phyloP scores from a whole-genome alignment of 2,797 vertebrate genomes.

The Hafferia zeledoni region DNA sequence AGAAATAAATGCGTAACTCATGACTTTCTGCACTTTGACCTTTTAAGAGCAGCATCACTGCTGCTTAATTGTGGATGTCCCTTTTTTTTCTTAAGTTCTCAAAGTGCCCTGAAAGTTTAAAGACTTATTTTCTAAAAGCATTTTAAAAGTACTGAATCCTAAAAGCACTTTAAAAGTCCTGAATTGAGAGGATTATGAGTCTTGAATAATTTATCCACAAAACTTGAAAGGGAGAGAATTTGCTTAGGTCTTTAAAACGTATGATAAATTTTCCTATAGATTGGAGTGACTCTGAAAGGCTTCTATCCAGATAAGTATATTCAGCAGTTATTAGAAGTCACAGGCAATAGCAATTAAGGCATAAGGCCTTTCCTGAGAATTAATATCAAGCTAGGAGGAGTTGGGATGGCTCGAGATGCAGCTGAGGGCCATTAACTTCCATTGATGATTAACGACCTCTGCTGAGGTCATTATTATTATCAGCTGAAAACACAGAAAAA shows the following conservation, averaged over 20 bases:
- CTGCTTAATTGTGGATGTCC: not conserved
- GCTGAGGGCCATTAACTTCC: constrained; percentile 27
- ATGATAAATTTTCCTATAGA: not conserved
- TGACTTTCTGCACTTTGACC: not conserved
- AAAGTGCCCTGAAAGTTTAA: not conserved
- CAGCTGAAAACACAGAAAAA: constrained; percentile 21
- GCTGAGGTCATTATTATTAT: constrained; percentile 24
- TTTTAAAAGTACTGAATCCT: not conserved
- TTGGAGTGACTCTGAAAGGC: not conserved
- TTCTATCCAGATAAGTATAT: not conserved
- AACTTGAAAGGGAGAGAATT: constrained; percentile 24
- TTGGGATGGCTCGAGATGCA: constrained; percentile 18
- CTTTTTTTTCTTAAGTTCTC: not conserved
- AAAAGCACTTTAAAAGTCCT: not conserved
- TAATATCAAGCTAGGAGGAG: constrained; percentile 23
- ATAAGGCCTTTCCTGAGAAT: constrained; percentile 14
- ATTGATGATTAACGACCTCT: constrained; percentile 46
- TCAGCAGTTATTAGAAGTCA: constrained; percentile 33
- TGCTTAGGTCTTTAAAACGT: constrained; percentile 18
- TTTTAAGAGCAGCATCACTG: not conserved
- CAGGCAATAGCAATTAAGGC: constrained; percentile 29
- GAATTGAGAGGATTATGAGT: not conserved
- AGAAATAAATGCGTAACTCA: not conserved
- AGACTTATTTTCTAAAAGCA: not conserved
- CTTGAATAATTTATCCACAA: constrained; percentile 35